Evolutionary conservation across 2,797 vertebrate species (phyloP).

Genomic region (Gymnothorax reevesii): DNA sequence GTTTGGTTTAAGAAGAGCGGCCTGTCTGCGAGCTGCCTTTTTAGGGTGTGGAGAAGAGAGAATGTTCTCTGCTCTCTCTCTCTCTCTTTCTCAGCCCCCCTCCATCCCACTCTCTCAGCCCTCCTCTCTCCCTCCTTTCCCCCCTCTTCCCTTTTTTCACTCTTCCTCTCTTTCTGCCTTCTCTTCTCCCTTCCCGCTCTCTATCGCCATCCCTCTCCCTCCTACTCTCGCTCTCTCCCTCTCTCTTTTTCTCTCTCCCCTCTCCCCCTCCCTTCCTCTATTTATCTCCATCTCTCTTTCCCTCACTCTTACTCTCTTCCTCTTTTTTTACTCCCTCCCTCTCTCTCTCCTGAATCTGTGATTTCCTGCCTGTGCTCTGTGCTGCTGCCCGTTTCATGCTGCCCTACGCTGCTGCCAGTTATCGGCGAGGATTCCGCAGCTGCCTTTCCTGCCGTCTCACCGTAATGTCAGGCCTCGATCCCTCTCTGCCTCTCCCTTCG

Average conservation of each 20-base stretch:
- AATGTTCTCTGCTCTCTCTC: background rate
- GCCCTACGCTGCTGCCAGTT: too few relatives aligned
- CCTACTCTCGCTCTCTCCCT: background rate
- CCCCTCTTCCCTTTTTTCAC: background rate
- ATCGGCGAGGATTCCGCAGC: background rate
- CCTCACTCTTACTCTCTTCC: background rate
- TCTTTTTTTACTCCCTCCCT: background rate
- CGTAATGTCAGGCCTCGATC: background rate
- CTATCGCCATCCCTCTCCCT: background rate
- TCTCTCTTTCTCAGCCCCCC: background rate
- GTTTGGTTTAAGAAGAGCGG: background rate
- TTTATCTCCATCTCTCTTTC: background rate
- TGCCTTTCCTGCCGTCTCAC: background rate
- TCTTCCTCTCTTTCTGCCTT: background rate
- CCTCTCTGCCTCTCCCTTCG: background rate
- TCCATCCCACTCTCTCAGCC: background rate
- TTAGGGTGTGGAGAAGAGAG: background rate
- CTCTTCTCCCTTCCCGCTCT: background rate
- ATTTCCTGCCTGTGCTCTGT: slow-evolving; percentile 1
- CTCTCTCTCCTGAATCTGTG: background rate
- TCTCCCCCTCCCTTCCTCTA: background rate
- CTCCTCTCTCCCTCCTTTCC: background rate
- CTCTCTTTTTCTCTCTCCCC: background rate
- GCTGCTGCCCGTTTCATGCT: background rate
- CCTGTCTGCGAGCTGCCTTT: background rate